Evolutionary conservation across 2,888 invertebrate species (phyloP).

Genomic region (Pandemis heparana): DNA sequence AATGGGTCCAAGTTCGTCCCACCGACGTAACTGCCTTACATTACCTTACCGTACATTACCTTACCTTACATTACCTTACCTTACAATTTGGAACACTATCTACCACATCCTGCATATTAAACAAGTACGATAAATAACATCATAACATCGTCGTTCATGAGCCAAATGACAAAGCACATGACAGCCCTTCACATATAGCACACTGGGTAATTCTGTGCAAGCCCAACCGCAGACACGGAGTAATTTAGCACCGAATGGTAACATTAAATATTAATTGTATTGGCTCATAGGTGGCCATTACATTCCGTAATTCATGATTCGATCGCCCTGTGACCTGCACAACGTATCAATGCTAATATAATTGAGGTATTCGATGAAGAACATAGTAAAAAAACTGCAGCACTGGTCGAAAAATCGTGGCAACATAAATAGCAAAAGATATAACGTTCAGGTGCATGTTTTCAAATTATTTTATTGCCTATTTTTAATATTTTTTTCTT

Average conservation of each 20-base stretch:
- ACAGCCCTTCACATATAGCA: slow-evolving; percentile 65
- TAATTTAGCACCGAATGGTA: slow-evolving; percentile 77
- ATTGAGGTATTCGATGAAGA: slow-evolving; percentile 10
- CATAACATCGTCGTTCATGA: slow-evolving; percentile 46
- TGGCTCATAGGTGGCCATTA: slow-evolving; percentile 78
- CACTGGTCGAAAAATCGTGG: neutral
- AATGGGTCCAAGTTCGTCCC: neutral
- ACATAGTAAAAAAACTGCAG: slow-evolving; percentile 4
- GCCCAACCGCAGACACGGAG: slow-evolving; percentile 75
- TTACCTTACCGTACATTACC: too few relatives aligned
- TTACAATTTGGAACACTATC: neutral
- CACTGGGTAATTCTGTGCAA: slow-evolving; percentile 72
- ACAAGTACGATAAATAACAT: slow-evolving; percentile 7
- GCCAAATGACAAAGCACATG: slow-evolving; percentile 63
- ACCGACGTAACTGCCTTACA: neutral
- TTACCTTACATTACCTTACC: neutral
- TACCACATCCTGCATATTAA: slow-evolving; percentile 12
- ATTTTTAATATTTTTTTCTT: neutral
- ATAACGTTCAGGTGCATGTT: neutral
- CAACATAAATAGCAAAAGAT: neutral
- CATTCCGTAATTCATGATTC: slow-evolving; percentile 69
- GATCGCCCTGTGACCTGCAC: slow-evolving; percentile 57
- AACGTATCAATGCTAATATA: slow-evolving; percentile 62
- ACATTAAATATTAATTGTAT: slow-evolving; percentile 83
- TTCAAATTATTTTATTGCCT: neutral